Evolutionary conservation across 1,140 invertebrate species (phyloP).

Genomic region (Zaprionus africanus): DNA sequence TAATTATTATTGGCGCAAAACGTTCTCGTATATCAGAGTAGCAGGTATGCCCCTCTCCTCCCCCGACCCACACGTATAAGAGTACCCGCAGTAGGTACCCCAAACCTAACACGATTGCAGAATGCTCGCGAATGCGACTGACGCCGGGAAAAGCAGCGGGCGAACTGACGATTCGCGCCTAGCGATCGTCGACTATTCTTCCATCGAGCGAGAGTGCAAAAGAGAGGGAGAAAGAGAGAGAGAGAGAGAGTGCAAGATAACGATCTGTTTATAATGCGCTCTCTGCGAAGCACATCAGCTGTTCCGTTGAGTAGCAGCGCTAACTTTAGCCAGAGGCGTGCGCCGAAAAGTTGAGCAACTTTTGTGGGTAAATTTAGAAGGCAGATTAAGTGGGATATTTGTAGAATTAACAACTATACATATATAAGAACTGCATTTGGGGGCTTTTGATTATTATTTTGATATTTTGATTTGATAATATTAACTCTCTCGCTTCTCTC

Average conservation of each 20-base stretch:
- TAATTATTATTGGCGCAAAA: slow-evolving; percentile 27
- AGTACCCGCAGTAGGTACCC: not conserved
- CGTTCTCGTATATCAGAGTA: not conserved
- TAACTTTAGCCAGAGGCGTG: slow-evolving; percentile 46
- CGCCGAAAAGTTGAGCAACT: slow-evolving; percentile 31
- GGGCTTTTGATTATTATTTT: not conserved
- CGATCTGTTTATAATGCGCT: slow-evolving; percentile 1
- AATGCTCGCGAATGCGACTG: slow-evolving; percentile 26
- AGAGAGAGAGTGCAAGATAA: slow-evolving; percentile 4
- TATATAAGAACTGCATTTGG: not conserved
- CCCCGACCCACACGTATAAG: slow-evolving; percentile 4
- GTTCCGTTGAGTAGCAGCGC: slow-evolving; percentile 10
- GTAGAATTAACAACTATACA: not conserved
- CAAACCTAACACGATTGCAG: slow-evolving; percentile 11
- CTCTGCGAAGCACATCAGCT: slow-evolving; percentile 9
- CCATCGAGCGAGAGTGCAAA: slow-evolving; percentile 9
- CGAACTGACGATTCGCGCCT: slow-evolving; percentile 24
- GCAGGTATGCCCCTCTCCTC: not conserved
- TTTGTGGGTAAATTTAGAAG: slow-evolving; percentile 38
- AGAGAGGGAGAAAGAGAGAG: slow-evolving; percentile 9
- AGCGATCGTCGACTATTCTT: slow-evolving; percentile 4
- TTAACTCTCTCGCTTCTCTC: not conserved
- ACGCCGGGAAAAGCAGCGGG: slow-evolving; percentile 21
- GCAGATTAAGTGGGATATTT: not conserved
- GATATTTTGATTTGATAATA: too few species aligned